Evolutionary conservation across 2,113 vertebrate genomes (phyloP), one percentile per base, ranked within the genome.

Genomic region (Menura novaehollandiae): DNA sequence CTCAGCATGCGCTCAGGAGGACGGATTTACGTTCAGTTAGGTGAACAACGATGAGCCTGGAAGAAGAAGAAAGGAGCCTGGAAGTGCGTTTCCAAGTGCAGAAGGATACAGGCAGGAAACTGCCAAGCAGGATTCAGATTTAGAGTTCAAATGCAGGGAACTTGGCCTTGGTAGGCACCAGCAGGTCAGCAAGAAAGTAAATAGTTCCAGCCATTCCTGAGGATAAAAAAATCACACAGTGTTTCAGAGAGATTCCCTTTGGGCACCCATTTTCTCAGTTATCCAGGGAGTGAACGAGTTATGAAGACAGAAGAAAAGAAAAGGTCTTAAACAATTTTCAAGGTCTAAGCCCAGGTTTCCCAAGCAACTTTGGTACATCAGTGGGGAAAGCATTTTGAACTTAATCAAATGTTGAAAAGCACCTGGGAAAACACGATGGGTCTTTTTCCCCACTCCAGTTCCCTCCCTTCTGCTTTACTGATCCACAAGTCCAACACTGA

Each of bases 151-250:
- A 99, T 0, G 98, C 99, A 2, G 99, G 99, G 93, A 99, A 99
- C 92, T 92, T 98, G 18, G 99, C 98, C 95, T 97, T 99, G 85
- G 97, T 91, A 16, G 99, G 99, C 85, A 99, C 98, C 55, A 99
- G 97, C 44, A 99, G 94, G 97, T 99, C 99, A 35, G 98, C 97
- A 95, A 99, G 98, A 96, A 99, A 99, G 96, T 99, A 99, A 95
- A 99, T 99, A 1, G 99, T 99, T 91, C 99, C 99, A 37, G 99
- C 99, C 99, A 99, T 99, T 95, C 99, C 99, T 99, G 93, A 52
- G 75, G 80, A 92, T 12, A 64, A 96, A 75, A 91, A 91, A 89
- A 87, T 33, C 52, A 93, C 22, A 73, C 11, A 24, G 32, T 59
- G 26, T 35, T 93, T 92, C 60, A 82, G 71, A 78, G 14, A 67